phyloP scores from a whole-genome alignment of 2,113 vertebrate species.

The Vireo altiloquus region DNA sequence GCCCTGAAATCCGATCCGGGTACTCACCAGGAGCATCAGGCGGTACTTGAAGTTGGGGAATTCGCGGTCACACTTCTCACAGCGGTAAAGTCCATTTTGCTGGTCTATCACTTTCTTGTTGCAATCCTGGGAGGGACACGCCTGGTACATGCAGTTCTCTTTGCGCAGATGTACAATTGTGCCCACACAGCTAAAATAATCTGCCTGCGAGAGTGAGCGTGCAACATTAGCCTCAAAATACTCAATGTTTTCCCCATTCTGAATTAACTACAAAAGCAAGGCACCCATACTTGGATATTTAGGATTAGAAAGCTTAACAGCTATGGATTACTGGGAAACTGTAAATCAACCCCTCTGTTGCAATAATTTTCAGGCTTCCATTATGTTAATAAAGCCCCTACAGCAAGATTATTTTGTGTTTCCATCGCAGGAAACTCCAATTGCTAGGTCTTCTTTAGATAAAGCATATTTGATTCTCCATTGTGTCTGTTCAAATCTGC shows the following conservation, averaged over 20 bases:
- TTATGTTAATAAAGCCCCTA: constrained; percentile 58
- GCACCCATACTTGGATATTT: constrained; percentile 18
- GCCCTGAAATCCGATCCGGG: not conserved
- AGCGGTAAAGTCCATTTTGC: constrained; percentile 93
- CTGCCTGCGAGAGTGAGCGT: constrained; percentile 74
- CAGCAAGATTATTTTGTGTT: constrained; percentile 57
- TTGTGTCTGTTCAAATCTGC: constrained; percentile 31
- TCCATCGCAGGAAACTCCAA: constrained; percentile 29
- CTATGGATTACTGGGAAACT: constrained; percentile 44
- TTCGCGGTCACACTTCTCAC: constrained; percentile 94
- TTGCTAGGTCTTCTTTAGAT: constrained; percentile 30
- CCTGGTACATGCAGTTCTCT: constrained; percentile 95
- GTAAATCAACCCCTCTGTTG: constrained; percentile 24
- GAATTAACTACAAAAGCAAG: constrained; percentile 33
- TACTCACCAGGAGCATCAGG: constrained; percentile 92
- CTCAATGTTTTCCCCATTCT: constrained; percentile 24
- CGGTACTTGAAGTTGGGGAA: constrained; percentile 97
- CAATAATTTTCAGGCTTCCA: constrained; percentile 44
- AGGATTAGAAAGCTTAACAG: constrained; percentile 52
- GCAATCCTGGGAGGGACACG: constrained; percentile 91
- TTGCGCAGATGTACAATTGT: constrained; percentile 92
- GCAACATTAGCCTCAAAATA: constrained; percentile 31
- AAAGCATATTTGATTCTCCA: constrained; percentile 35
- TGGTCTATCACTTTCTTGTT: constrained; percentile 98
- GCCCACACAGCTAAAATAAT: constrained; percentile 90